Evolutionary conservation across 2,797 vertebrate genomes (phyloP), one percentile per base, ranked within the genome.

Genomic region (Amazona finschi): DNA sequence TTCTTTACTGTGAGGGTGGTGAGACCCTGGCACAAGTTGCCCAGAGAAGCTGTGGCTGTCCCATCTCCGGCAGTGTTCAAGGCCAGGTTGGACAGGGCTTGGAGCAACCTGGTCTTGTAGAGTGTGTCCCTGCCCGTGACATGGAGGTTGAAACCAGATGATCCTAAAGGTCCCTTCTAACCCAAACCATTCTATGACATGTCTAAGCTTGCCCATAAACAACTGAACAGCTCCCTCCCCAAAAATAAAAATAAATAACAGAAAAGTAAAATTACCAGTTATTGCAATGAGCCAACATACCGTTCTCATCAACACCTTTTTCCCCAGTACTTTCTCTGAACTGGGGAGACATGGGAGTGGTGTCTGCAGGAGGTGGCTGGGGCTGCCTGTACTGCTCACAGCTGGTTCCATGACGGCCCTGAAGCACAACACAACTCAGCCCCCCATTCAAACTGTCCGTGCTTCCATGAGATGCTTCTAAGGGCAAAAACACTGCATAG

Each of bases 361-460:
- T 44, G 28, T 18, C 10, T 20, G 62, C 5, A 13, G 24, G 14
- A 60, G 22, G 47, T 5, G 33, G 28, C 21, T 8, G 44, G 10
- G 19, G 15, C 36, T 12, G 30, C 58, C 27, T 20, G 27, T 27
- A 39, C 58, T 22, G 14, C 39, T 33, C 39, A 52, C 20, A 27
- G 50, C 6, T 6, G 6, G 27, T 38, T 89, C 79, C 46, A 8
- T 2, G 20, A 10, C 3, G 39, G 33, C n/a, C 15, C 27, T 21
- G 5, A 17, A 4, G 1, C 52, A 33, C 17, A 9, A 27, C 58
- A 50, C 5, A 25, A 28, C 6, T 3, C 10, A 82, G 50, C 8
- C 19, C 28, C 0, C 2, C 53, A 30, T n/a, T 14, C 15, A 25
- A 16, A 75, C 16, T 18, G 36, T 27, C 4, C 8, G 11, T 8